Evolutionary conservation across 2,797 vertebrate species (phyloP), one percentile per base, ranked within the genome.

Genomic region (Enteromius thamalakanensis): DNA sequence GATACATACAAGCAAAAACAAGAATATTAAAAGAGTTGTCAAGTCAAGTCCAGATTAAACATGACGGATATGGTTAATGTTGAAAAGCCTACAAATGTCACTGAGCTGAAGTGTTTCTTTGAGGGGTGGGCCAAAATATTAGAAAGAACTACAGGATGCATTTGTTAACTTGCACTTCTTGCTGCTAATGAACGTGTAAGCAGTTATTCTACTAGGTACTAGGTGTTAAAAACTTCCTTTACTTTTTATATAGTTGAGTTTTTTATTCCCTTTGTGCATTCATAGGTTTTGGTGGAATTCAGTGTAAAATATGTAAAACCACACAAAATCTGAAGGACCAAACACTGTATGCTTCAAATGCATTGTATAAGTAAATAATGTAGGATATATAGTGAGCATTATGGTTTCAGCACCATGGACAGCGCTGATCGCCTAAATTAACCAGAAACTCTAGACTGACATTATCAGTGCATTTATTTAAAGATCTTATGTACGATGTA

Each of bases 391-490:
- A 15, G 23, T 11, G 64, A 67, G 32, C 19, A 21, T 4, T 3
- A 37, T 40, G 67, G 5, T 68, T 68, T 69, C 67, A 42, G 68
- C 40, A 70, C 68, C n/a, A 69, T 4, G n/a, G 40, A 69, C n/a
- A 70, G n/a, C 40, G 6, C 34, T 5, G 12, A 11, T n/a, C 6
- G 14, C 21, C 40, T 6, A 42, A n/a, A 42, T 45, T 37, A 68
- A n/a, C 21, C 37, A 23, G 21, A 42, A 69, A 40, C 9, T 12
- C 11, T 23, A 69, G 37, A n/a, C 2, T 29, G 58, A 29, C 23
- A 7, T 58, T 58, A 58, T 58, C 21, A 55, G 21, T 65, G 62
- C 29, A 65, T 34, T 67, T 67, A 10, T 19, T 34, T 37, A 3
- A 68, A 6, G 5, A 14, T n/a, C 21, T 42, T 6, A 42, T 45